Evolutionary conservation across 1,140 invertebrate species (phyloP), one percentile per base, ranked within the genome.

Genomic region (Hydropsyche tenuis): DNA sequence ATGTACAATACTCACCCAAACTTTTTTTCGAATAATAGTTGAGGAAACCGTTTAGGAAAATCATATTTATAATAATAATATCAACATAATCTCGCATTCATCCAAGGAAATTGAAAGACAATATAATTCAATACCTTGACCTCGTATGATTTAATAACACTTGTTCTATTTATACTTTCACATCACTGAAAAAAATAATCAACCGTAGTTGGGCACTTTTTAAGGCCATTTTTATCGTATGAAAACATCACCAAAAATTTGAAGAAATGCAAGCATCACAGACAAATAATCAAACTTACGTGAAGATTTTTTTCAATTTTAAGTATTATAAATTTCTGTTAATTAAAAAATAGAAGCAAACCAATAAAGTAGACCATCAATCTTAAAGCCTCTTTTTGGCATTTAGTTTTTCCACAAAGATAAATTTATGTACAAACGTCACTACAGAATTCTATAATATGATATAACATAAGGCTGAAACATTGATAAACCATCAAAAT

Each of bases 231-330:
- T 48, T 53, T 53, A 53, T 20, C 48, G 48, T 18, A 18, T 53
- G 30, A 53, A 53, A 53, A 53, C 16, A 53, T 53, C 20, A 53
- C 48, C 48, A 53, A 53, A 18, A 53, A 16, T 18, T 53, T 6
- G 48, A 20, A 60, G 56, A 60, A 60, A 60, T 60, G 56, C 56
- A 60, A 60, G 56, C 56, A 60, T 60, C 56, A 60, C 56, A 60
- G 56, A 25, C 56, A 23, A 60, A 25, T 9, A 53, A 20, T 18
- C 48, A 53, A 53, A 53, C 30, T 37, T 9, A 37, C 30, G 3
- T n/a, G n/a, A n/a, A 37, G 3, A 37, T 4, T 18, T 1, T 53
- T 53, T 5, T 53, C 20, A 53, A 48, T n/a, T n/a, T n/a, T n/a
- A n/a, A n/a, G n/a, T n/a, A n/a, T n/a, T n/a, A n/a, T n/a, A n/a